Conservation (phyloP, 2,797 vertebrate species). For the Bradypodion pumilum region DNA sequence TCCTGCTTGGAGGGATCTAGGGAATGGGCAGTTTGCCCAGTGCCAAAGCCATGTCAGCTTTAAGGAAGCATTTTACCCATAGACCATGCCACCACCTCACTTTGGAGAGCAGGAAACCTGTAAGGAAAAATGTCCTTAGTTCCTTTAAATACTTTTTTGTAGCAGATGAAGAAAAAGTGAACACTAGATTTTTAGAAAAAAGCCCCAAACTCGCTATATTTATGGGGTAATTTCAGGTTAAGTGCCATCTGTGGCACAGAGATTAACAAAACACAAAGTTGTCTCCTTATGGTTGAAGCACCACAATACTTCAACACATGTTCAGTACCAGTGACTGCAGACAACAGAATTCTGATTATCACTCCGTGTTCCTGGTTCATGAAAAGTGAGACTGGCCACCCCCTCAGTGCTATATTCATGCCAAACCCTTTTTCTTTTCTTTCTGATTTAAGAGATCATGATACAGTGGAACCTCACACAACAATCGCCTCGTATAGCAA, state of each 20-base stretch:
- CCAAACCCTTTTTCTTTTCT: slow-evolving; percentile 52
- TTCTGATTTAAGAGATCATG: slow-evolving; percentile 54
- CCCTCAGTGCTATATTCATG: slow-evolving; percentile 61
- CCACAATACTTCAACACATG: slow-evolving; percentile 56
- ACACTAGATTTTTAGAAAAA: slow-evolving; percentile 10
- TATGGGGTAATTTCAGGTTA: slow-evolving; percentile 60
- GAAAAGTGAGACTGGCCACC: slow-evolving; percentile 67
- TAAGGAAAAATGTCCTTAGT: background rate
- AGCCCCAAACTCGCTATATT: slow-evolving; percentile 13
- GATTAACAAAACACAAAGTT: slow-evolving; percentile 41
- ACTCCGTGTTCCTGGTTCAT: slow-evolving; percentile 70
- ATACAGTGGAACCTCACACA: no score
- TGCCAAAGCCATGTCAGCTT: background rate
- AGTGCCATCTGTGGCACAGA: slow-evolving; percentile 49
- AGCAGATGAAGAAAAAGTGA: slow-evolving; percentile 20
- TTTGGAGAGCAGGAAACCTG: background rate
- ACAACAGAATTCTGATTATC: slow-evolving; percentile 71
- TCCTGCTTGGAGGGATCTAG: no score
- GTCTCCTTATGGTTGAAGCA: slow-evolving; percentile 49
- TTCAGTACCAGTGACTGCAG: slow-evolving; percentile 55
- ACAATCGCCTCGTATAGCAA: no score
- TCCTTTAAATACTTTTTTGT: slow-evolving; percentile 10
- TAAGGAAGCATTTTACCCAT: background rate
- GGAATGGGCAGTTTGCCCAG: background rate
- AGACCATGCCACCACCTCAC: background rate